phyloP scores from a whole-genome alignment of 1,140 invertebrate genomes.

The Drosophila malerkotliana region DNA sequence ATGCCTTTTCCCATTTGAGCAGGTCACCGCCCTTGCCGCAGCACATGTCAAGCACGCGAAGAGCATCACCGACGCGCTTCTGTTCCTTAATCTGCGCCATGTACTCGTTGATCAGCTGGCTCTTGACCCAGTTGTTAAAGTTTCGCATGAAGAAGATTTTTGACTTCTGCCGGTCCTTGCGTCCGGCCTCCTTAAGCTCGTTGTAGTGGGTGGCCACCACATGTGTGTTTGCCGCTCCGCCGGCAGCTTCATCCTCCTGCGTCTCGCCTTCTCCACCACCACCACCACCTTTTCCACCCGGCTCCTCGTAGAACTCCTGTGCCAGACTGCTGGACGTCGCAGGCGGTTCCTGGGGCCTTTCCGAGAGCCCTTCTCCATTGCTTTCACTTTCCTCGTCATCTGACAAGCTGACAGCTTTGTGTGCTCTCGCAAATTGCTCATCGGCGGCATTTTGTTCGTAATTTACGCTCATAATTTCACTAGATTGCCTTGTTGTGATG shows the following conservation, averaged over 20 bases:
- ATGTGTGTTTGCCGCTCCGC: slow-evolving; percentile 84
- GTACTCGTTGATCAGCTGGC: slow-evolving; percentile 94
- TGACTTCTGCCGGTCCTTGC: slow-evolving; percentile 91
- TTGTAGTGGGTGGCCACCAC: slow-evolving; percentile 95
- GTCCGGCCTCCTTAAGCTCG: slow-evolving; percentile 91
- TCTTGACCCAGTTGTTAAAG: slow-evolving; percentile 99
- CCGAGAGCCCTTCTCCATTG: slow-evolving; percentile 10
- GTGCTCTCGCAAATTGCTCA: slow-evolving; percentile 31
- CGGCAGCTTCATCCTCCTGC: slow-evolving; percentile 11
- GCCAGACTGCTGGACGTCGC: background rate
- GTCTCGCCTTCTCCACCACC: slow-evolving; percentile 1
- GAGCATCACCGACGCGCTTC: slow-evolving; percentile 85
- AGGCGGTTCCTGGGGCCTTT: slow-evolving; percentile 1
- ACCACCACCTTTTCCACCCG: slow-evolving; percentile 4
- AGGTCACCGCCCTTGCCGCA: slow-evolving; percentile 99
- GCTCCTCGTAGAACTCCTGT: slow-evolving; percentile 17
- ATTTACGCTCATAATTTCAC: slow-evolving; percentile 61
- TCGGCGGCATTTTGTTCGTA: slow-evolving; percentile 54
- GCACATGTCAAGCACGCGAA: slow-evolving; percentile 90
- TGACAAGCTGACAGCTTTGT: slow-evolving; percentile 45
- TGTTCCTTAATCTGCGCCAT: slow-evolving; percentile 87
- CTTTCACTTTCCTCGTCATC: slow-evolving; percentile 60
- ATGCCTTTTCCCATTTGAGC: slow-evolving; percentile 95
- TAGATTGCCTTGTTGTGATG: slow-evolving; percentile 4
- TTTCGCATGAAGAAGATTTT: slow-evolving; percentile 97